Base-by-base conservation (phyloP, 2,888 invertebrate species). In the Lomographa bimaculata region DNA sequence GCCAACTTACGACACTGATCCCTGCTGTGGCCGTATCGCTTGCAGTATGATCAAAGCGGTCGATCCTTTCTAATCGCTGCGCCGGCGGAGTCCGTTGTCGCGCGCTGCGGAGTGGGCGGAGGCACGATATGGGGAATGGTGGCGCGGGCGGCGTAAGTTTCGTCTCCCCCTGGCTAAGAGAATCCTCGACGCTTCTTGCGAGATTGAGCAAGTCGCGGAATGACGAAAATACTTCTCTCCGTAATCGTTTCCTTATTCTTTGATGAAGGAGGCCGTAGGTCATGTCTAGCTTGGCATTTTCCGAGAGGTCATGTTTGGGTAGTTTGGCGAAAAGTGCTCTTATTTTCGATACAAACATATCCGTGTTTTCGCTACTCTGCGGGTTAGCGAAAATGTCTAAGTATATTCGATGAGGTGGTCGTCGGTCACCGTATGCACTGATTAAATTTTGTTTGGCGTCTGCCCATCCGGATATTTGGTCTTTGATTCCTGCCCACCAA, bases 1-100 rank as follows among this genome's bases (percentile, higher is more conserved):
- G 17, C 1, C 7, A 29, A 12, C 29, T 20, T 29, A 29, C 29
- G 29, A 12, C 29, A 19, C 12, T 30, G 29, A 3, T 30, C 29
- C 20, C 9, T 19, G 11, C 20, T 20, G 7, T 30, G 29, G n/a
- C 20, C 20, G 9, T 10, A 30, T 7, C 14, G 19, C 9, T 9
- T 30, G 20, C 29, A 30, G 20, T 20, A 20, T n/a, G 20, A 7
- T 2, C 20, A 20, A 2, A 2, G n/a, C 7, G 20, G 20, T 2
- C 20, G 20, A 1, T 7, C 7, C 7, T 20, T 20, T 7, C 7
- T 20, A 2, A 18, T n/a, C 2, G 18, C 6, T 7, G 6, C 7
- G 7, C 20, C 20, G 2, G 7, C 5, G 7, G 20, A 3, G 7
- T 20, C 7, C 2, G 2, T 2, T 20, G 7, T 14, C 20, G 20